Evolutionary conservation across 2,888 invertebrate species (phyloP), one percentile per base, ranked within the genome.

Genomic region (Chironomus tentans): DNA sequence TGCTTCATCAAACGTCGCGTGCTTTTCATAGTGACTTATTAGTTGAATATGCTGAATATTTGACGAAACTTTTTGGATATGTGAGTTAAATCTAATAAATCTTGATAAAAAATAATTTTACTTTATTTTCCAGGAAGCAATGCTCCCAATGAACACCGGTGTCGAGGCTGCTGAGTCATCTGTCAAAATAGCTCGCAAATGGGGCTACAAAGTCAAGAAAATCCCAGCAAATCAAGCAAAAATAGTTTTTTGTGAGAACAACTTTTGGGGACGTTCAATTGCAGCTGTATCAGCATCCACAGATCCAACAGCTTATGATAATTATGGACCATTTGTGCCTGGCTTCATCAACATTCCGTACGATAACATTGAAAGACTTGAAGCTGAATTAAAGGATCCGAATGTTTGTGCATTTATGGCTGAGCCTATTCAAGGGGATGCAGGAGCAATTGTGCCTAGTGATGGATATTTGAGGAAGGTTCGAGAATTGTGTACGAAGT

Each of bases 351-450:
- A 91, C 13, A 86, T 98, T 72, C 95, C 96, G 0, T 98, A 95
- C 83, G 91, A 97, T 82, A 88, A 97, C 82, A 84, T 92, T 15
- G 82, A 83, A 6, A 92, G 93, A n/a, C 85, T 98, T 65, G 93
- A 95, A 87, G 87, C 89, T 82, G 88, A 87, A 12, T 82, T 93
- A 0, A 84, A 90, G 81, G 93, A 97, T 82, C 93, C 93, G 0
- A 89, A 89, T 78, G 93, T 95, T 2, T 94, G 94, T 78, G 97
- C 95, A 0, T 98, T 94, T 81, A 97, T 98, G 97, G 93, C 97
- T 75, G 98, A 98, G 82, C 97, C 98, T 0, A 96, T 98, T 78
- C 98, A 98, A 84, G 98, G 97, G 2, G 98, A 98, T 84, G 97
- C 97, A 2, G 98, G 97, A 3, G 95, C 96, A 2, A 88, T 95